Conservation (phyloP, 2,113 vertebrate species). For the Genyomyrus donnyi region DNA sequence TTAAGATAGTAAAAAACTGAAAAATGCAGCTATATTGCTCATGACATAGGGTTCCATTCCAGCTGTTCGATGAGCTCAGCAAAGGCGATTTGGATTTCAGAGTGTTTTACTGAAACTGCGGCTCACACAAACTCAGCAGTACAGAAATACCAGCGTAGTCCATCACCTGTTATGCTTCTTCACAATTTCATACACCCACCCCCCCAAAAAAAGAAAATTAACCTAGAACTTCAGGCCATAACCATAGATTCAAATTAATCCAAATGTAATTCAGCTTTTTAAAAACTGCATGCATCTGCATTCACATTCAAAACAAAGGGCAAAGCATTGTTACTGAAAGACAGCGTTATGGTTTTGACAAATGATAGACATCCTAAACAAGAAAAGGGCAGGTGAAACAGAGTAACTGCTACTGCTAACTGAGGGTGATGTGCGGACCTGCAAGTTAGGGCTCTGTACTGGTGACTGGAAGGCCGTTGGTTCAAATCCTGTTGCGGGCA, state of each 20-base stretch:
- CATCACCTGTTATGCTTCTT: neutral
- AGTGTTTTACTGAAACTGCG: neutral
- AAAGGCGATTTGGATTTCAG: neutral
- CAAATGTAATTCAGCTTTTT: neutral
- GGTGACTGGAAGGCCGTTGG: neutral
- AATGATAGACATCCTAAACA: neutral
- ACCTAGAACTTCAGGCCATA: neutral
- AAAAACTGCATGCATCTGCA: neutral
- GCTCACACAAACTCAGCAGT: neutral
- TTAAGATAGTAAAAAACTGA: neutral
- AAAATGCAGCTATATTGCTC: neutral
- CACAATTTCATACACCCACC: neutral
- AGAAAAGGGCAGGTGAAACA: neutral
- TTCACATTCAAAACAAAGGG: neutral
- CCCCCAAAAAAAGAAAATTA: neutral
- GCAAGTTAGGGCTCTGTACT: neutral
- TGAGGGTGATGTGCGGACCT: neutral
- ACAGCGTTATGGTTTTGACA: neutral
- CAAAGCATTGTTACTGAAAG: neutral
- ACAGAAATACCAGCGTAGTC: neutral
- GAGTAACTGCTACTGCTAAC: neutral
- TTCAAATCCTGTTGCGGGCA: neutral
- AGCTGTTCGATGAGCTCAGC: neutral
- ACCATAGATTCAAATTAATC: neutral
- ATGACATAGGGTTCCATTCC: neutral